Evolutionary conservation across 2,113 vertebrate genomes (phyloP), one percentile per base, ranked within the genome.

Genomic region (Sula dactylatra): DNA sequence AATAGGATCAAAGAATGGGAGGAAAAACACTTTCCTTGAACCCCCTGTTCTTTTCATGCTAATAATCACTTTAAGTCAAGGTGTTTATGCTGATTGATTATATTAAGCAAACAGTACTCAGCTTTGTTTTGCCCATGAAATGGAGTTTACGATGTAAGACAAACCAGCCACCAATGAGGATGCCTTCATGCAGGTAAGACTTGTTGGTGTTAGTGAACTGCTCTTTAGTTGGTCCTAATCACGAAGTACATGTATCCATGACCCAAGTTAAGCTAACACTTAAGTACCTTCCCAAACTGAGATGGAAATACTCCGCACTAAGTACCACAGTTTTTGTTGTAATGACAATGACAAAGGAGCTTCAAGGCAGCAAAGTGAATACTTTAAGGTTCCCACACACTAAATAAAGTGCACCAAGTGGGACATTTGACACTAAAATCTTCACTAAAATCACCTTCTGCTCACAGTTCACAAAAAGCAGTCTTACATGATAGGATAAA

Each of bases 101-200:
- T 6, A 44, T 52, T 52, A 92, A 47, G 24, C 8, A 58, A 83
- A 13, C 32, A 92, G 14, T 49, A 80, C 22, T 71, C 40, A 64
- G 58, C 19, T 83, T 52, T 69, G 7, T 42, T 72, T 71, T 76
- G 36, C 19, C 13, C 24, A 27, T 72, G 44, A 88, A 88, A 25
- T 34, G 21, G 13, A 38, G 19, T 64, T 87, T 34, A 61, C 13
- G 1, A 32, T 31, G 14, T 6, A 36, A 44, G 24, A 69, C 17
- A 91, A 82, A 72, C 5, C 1, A 0, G 2, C 16, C 27, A 62
- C 21, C 24, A 73, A 10, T 0, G 0, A 5, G 13, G 31, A 80
- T 5, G 14, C 10, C 27, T 73, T 88, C 49, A 24, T 20, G 8
- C 8, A 44, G 4, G 26, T 52, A 49, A 73, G 80, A 73, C 10